Conservation (phyloP, 1,140 invertebrate species). For the Matsumurasca onukii region DNA sequence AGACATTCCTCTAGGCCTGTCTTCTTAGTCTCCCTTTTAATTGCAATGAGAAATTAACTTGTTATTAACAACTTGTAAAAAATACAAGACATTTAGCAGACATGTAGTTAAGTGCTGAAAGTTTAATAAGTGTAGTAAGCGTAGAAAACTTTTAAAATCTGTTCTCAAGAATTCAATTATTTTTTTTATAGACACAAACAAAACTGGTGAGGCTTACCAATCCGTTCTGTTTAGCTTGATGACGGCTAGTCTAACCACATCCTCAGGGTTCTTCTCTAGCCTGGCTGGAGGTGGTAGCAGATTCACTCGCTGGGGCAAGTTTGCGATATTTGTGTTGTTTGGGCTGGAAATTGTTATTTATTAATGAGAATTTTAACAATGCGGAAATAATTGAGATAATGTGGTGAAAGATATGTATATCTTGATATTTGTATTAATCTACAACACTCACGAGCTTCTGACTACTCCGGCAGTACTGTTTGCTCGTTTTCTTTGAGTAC, state of each 20-base stretch:
- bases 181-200: background rate
- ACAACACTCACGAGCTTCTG: background rate
- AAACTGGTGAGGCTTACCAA: background rate
- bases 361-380: background rate
- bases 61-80: background rate
- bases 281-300: background rate
- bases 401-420: background rate
- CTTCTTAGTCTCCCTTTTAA: conserved; percentile 12
- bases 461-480: background rate
- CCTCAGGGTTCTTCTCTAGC: conserved; percentile 6
- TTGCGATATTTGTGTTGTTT: background rate
- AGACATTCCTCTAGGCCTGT: conserved; percentile 14
- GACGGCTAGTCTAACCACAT: background rate
- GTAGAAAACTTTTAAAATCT: background rate
- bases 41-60: background rate
- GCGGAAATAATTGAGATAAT: background rate
- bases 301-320: background rate
- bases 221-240: conserved; percentile 8
- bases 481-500: background rate
- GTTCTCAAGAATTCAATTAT: background rate
- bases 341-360: background rate
- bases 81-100: background rate
- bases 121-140: background rate
- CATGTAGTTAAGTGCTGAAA: background rate
- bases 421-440: background rate